Conservation (phyloP, 1,140 invertebrate species). For the Odontomachus brunneus region DNA sequence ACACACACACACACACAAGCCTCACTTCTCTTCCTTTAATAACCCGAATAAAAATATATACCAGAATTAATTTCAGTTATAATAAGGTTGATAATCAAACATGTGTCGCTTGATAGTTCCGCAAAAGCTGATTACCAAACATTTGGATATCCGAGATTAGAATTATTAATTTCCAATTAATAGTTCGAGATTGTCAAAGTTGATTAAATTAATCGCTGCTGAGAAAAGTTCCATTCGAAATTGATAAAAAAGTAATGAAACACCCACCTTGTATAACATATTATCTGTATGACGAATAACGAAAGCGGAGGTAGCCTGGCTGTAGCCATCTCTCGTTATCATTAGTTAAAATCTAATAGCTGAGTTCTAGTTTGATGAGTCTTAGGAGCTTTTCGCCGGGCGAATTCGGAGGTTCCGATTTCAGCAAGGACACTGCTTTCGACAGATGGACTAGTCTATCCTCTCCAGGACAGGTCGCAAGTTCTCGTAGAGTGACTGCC, state of each 20-base stretch:
- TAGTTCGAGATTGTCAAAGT: no score
- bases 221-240: no score
- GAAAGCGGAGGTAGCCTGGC: not conserved
- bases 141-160: no score
- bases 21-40: not conserved
- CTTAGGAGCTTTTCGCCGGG: constrained; percentile 84
- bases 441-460: constrained; percentile 82
- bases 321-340: not conserved
- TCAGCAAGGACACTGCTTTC: constrained; percentile 83
- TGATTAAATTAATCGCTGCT: no score
- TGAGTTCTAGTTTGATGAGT: constrained; percentile 78
- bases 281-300: not conserved
- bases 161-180: no score
- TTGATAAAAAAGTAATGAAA: no score
- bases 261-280: not conserved
- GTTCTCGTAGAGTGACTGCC: constrained; percentile 90
- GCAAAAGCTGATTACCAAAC: no score
- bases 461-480: constrained; percentile 86
- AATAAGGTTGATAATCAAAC: no score
- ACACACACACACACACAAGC: no score
- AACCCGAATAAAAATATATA: no score
- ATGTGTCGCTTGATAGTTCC: no score
- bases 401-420: constrained; percentile 84
- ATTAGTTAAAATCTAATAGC: not conserved
- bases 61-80: no score